Conservation (phyloP, 2,113 vertebrate genomes). For the Sapayoa aenigma region DNA sequence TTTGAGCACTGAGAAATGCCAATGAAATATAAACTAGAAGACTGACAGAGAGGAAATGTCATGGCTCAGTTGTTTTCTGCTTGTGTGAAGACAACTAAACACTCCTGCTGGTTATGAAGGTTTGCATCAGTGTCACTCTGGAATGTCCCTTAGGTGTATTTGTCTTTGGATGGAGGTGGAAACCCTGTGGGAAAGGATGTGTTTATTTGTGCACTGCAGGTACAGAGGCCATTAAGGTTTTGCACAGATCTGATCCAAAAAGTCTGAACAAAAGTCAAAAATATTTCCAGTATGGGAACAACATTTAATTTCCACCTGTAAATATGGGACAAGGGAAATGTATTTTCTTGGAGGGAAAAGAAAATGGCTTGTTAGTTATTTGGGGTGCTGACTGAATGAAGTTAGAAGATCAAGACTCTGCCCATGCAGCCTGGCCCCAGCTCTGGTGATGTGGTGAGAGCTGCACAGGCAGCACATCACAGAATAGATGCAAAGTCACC, state of each 20-base stretch:
- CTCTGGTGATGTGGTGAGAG: rapidly evolving
- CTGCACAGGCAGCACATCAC: not conserved
- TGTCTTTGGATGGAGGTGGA: not conserved
- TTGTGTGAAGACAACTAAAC: no score
- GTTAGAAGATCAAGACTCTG: not conserved
- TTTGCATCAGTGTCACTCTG: not conserved
- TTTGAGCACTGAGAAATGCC: not conserved
- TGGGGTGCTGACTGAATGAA: not conserved
- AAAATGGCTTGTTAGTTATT: not conserved
- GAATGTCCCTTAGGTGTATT: not conserved
- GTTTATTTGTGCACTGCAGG: not conserved
- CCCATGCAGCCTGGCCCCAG: not conserved
- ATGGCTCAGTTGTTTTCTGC: not conserved
- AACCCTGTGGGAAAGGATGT: not conserved
- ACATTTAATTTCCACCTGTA: not conserved
- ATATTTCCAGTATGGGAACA: not conserved
- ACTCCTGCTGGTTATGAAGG: not conserved
- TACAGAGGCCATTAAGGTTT: not conserved
- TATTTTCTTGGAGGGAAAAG: not conserved
- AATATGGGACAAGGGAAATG: not conserved
- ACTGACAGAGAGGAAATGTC: not conserved
- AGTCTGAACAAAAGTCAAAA: not conserved
- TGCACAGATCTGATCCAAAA: not conserved
- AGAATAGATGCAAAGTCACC: not conserved
- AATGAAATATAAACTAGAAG: not conserved